Conservation (phyloP, 2,797 vertebrate genomes). For the Leptoclinus maculatus region DNA sequence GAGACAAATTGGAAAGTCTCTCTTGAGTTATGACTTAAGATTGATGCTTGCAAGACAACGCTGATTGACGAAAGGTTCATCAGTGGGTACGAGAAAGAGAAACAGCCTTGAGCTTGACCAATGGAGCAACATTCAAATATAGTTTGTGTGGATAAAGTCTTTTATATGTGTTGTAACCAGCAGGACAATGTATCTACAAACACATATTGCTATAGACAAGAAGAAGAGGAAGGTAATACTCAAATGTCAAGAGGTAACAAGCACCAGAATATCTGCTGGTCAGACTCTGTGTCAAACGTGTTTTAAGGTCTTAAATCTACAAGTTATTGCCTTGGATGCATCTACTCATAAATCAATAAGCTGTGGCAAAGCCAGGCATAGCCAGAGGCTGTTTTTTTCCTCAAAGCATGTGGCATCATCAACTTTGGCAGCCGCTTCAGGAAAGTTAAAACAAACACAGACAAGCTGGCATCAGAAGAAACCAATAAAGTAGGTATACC, state of each 20-base stretch:
- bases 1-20: constrained; percentile 59
- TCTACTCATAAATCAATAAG: constrained; percentile 39
- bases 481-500: constrained; percentile 13
- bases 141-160: background rate
- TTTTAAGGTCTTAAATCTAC: constrained; percentile 13
- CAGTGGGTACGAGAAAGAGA: background rate
- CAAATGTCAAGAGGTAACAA: background rate
- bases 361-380: constrained; percentile 14
- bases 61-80: constrained; percentile 34
- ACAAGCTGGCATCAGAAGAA: constrained; percentile 23
- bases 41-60: background rate
- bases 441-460: constrained; percentile 36
- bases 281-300: background rate
- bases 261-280: background rate
- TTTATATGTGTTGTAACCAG: too few species aligned
- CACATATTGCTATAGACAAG: background rate
- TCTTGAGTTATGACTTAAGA: constrained; percentile 47
- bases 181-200: background rate
- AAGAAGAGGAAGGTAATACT: background rate
- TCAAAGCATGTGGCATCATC: constrained; percentile 36
- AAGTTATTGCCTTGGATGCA: constrained; percentile 43
- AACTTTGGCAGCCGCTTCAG: constrained; percentile 27
- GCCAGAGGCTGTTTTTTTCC: constrained; percentile 35
- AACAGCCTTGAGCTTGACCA: background rate
- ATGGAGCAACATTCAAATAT: background rate